Conservation (phyloP, 2,113 vertebrate species). For the Xenopus borealis region DNA sequence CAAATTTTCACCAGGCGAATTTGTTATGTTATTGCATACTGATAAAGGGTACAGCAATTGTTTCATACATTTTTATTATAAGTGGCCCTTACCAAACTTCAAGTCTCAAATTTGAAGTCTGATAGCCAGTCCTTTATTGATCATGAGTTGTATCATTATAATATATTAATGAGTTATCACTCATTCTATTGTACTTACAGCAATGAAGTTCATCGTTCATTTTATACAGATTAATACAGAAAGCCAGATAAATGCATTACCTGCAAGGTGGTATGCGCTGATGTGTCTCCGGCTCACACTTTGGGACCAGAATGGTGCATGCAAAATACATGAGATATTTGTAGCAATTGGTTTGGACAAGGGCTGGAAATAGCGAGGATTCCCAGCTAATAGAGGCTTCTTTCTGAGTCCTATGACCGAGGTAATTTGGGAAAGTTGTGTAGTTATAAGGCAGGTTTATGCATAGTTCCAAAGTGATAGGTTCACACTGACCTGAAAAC, state of each 20-base stretch:
- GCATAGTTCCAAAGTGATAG: conserved; percentile 88
- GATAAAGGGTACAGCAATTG: no score
- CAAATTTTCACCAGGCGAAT: no score
- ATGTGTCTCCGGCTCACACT: conserved; percentile 79
- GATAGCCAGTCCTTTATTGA: no score
- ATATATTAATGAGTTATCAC: no score
- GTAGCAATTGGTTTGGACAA: conserved; percentile 95
- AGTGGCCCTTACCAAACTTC: no score
- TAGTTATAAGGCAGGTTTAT: conserved; percentile 93
- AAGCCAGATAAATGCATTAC: conserved; percentile 54
- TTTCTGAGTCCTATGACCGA: conserved; percentile 88
- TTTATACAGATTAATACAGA: no score
- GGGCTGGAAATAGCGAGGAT: conserved; percentile 87
- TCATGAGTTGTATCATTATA: no score
- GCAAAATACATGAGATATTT: conserved; percentile 98
- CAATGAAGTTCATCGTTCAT: no score
- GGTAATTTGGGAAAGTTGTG: conserved; percentile 86
- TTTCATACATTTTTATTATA: no score
- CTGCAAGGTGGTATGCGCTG: conserved; percentile 89
- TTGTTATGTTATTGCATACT: no score
- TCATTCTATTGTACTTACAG: no score
- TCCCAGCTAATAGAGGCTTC: conserved; percentile 95
- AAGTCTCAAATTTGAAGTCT: no score
- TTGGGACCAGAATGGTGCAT: conserved; percentile 92
- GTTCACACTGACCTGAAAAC: conserved; percentile 77